Base-by-base conservation (phyloP, 2,888 invertebrate species). In the Dioctria rufipes region DNA sequence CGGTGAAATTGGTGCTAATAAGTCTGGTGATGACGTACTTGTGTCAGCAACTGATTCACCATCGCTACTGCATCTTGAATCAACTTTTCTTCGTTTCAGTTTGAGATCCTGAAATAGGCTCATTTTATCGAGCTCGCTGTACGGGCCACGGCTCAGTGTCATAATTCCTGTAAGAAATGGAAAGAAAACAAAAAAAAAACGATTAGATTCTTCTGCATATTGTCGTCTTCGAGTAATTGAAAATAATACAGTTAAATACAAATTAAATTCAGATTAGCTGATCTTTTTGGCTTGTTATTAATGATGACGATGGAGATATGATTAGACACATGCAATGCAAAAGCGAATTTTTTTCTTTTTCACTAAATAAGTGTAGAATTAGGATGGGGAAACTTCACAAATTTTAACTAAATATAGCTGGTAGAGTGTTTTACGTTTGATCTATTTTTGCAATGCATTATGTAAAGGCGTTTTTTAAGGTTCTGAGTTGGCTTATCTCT, bases 61-160 rank as follows among this genome's bases (percentile, higher is more conserved):
- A 94, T 97, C 97, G 91, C 96, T 96, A 91, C 96, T 96, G 92
- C 97, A 96, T 92, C 97, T 93, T 90, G 97, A 97, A 92, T 97
- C 96, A 90, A 97, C 95, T 93, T 98, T 96, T 92, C 97, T 95
- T 92, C 97, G 94, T 93, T 98, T 98, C 91, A 98, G 92, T 93
- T 98, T 98, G 92, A 97, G 94, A 93, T 97, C 97, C 94, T 97
- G 97, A 93, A 97, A 97, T 92, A 97, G 95, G 95, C 97, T 97
- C 97, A 97, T 97, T 92, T 96, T 96, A 95, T 96, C 96, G 93
- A 96, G 95, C 94, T 96, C 96, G 92, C 89, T 89, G 94, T 96
- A 96, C 93, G 96, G 95, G 93, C 95, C 95, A 93, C 95, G 95
- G 94, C 96, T 96, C 93, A 96, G 95, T 95, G 96, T 96, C 96